These are phyloP conservation scores for Nephrotoma flavescens DNA, from an alignment of 2,888 invertebrate genomes.

Conservation along the genomic window DNA sequence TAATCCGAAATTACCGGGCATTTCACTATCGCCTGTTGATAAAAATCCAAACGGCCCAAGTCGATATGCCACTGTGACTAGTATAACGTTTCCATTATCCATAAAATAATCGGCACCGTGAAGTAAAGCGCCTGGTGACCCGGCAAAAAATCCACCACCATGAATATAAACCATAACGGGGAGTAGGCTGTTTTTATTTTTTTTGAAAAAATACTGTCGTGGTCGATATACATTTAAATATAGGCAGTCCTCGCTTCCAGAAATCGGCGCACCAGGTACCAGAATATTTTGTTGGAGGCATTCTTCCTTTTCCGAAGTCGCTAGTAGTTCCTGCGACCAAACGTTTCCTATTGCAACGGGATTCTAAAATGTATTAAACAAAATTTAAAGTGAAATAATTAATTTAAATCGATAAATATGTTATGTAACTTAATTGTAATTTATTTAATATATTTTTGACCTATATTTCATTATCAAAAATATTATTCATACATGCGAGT, in stretches of 20 bases:
- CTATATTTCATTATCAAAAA: not conserved
- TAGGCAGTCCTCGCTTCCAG: constrained; percentile 35
- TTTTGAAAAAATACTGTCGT: not conserved
- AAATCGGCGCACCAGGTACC: constrained; percentile 15
- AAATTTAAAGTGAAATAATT: not conserved
- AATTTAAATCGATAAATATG: not conserved
- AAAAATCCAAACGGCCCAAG: constrained; percentile 31
- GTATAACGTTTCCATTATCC: constrained; percentile 32
- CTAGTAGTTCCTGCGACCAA: constrained; percentile 19
- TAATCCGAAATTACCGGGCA: constrained; percentile 36
- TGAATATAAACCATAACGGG: constrained; percentile 39
- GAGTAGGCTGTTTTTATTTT: constrained; percentile 9
- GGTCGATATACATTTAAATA: constrained; percentile 36
- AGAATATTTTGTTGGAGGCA: constrained; percentile 36
- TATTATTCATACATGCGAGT: not conserved
- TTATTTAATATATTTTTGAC: not conserved
- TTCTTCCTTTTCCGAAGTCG: constrained; percentile 22
- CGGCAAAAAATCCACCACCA: constrained; percentile 38
- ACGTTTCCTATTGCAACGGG: constrained; percentile 16
- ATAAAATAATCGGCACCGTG: constrained; percentile 37
- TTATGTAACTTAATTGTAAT: not conserved
- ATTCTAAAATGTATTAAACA: constrained; percentile 17
- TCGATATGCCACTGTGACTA: constrained; percentile 35
- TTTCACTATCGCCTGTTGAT: constrained; percentile 31
- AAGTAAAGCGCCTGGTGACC: constrained; percentile 28